Percentiles rank a stretch among this genome's conserved stretches.
Evolutionary conservation across 2,797 vertebrate species (phyloP).

Genomic region (Protonibea diacanthus): DNA sequence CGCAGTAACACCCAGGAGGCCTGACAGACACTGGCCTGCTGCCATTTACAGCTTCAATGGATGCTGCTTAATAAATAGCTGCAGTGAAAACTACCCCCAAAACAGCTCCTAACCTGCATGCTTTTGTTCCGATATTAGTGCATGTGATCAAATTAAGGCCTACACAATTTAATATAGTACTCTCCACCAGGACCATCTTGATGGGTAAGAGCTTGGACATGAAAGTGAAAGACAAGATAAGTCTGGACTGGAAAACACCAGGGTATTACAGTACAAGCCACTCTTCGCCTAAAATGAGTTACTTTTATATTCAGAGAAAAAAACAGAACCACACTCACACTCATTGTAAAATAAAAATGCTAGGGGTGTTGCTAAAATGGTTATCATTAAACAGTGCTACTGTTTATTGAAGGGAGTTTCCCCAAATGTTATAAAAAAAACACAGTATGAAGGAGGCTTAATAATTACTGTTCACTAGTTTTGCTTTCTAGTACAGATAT

Average conservation of each 20-base stretch:
- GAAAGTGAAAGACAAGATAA: background rate
- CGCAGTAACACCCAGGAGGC: conserved; percentile 52
- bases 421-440: background rate
- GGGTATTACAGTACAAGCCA: background rate
- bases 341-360: background rate
- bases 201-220: background rate
- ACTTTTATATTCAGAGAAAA: background rate
- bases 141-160: background rate
- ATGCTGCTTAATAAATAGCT: conserved; percentile 51
- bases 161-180: background rate
- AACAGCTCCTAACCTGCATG: background rate
- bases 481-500: background rate
- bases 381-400: background rate
- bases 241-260: background rate
- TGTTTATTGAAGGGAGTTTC: background rate
- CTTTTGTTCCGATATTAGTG: conserved; percentile 1
- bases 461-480: no score
- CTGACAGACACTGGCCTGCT: conserved; percentile 42
- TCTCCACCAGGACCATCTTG: conserved; percentile 1
- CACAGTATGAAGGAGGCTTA: no score
- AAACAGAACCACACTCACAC: background rate
- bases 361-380: background rate
- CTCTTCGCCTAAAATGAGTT: background rate
- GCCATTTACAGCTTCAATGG: conserved; percentile 56
- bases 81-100: conserved; percentile 47